Evolutionary conservation across 2,888 invertebrate genomes (phyloP).

Genomic region (Seira sanloemensis): DNA sequence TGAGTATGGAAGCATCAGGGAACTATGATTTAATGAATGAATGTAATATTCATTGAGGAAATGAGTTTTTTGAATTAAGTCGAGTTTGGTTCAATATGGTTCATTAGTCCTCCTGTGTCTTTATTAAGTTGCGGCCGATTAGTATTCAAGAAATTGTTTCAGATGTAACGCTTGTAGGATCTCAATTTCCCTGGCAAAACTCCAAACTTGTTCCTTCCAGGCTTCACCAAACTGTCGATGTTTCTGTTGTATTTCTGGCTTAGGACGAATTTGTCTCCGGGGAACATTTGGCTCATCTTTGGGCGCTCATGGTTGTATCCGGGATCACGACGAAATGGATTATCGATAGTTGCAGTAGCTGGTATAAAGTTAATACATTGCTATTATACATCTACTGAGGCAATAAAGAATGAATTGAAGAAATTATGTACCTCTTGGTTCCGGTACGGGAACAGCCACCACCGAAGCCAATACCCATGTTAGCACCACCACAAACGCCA

Average conservation of each 20-base stretch:
- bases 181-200: not conserved
- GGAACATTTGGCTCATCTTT: not conserved
- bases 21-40: slow-evolving; percentile 45
- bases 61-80: not conserved
- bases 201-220: not conserved
- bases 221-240: not conserved
- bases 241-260: not conserved
- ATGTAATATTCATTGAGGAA: slow-evolving; percentile 15
- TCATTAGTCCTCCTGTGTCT: too few species aligned
- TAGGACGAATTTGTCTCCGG: not conserved
- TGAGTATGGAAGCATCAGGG: slow-evolving; percentile 27
- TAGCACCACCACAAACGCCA: slow-evolving; percentile 27
- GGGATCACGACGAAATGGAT: slow-evolving; percentile 32
- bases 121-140: too few species aligned
- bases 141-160: too few species aligned
- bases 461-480: slow-evolving; percentile 40
- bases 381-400: not conserved
- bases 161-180: too few species aligned
- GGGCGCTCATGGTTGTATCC: not conserved
- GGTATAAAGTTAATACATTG: not conserved
- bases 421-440: slow-evolving; percentile 30
- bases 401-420: not conserved
- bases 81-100: slow-evolving; percentile 6
- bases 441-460: slow-evolving; percentile 10
- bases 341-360: too few species aligned